Conservation (phyloP, 2,888 invertebrate genomes). For the Alloplasta piceator region DNA sequence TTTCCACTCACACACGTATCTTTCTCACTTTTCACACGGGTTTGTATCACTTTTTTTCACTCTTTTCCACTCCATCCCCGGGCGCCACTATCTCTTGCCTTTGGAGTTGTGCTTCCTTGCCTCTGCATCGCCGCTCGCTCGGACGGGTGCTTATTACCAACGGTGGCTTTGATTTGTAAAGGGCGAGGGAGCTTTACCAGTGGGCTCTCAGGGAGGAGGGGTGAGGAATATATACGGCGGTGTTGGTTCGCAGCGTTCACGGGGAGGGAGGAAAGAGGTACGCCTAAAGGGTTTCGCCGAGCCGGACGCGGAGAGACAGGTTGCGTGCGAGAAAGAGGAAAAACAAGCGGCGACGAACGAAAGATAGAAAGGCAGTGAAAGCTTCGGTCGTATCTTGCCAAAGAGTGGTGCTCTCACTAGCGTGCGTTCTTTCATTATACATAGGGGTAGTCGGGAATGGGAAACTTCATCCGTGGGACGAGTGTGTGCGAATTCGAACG, state of each 20-base stretch:
- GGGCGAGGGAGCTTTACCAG: conserved; percentile 68
- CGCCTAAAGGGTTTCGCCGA: conserved; percentile 43
- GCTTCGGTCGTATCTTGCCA: conserved; percentile 71
- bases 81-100: conserved; percentile 40
- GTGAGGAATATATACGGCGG: neutral
- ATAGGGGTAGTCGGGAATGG: conserved; percentile 72
- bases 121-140: conserved; percentile 58
- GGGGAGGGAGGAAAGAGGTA: conserved; percentile 36
- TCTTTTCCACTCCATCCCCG: conserved; percentile 39
- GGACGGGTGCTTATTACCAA: conserved; percentile 80
- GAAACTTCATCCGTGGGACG: conserved; percentile 65
- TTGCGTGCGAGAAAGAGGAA: conserved; percentile 46
- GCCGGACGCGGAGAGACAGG: conserved; percentile 38
- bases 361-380: conserved; percentile 73
- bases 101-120: conserved; percentile 56
- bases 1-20: conserved; percentile 59
- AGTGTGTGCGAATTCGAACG: conserved; percentile 18
- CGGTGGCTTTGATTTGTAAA: conserved; percentile 82
- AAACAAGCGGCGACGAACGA: conserved; percentile 62
- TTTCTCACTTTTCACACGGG: conserved; percentile 53
- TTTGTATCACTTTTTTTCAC: conserved; percentile 52
- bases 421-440: conserved; percentile 75
- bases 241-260: neutral
- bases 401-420: conserved; percentile 66
- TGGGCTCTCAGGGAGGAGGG: conserved; percentile 18